These are phyloP conservation scores for Atta colombica DNA, from an alignment of 1,140 invertebrate genomes.

Conservation along the genomic window DNA sequence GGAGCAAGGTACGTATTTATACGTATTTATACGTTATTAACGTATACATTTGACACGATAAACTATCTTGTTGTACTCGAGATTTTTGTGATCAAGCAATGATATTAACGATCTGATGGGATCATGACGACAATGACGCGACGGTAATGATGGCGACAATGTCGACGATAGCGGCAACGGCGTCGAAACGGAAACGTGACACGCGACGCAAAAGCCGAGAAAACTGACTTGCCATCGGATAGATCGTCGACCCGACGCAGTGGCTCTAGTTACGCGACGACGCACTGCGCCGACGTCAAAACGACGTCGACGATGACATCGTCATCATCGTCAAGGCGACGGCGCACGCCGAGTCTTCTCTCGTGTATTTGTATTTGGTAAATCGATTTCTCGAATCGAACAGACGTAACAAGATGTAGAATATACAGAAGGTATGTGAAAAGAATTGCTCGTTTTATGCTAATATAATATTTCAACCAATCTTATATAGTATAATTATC, in stretches of 20 bases:
- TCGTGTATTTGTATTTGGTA: slow-evolving; percentile 28
- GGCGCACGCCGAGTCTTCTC: slow-evolving; percentile 51
- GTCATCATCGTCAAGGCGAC: slow-evolving; percentile 82
- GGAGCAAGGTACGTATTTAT: background rate
- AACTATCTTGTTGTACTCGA: background rate
- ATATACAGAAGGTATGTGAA: background rate
- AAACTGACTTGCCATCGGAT: slow-evolving; percentile 79
- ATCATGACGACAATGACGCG: background rate
- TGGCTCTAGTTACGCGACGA: slow-evolving; percentile 69
- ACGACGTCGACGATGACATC: slow-evolving; percentile 53
- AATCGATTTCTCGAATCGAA: slow-evolving; percentile 80
- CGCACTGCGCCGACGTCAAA: slow-evolving; percentile 75
- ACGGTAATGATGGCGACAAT: background rate
- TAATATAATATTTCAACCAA: background rate
- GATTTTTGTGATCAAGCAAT: background rate
- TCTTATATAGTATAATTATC: background rate
- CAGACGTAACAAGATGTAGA: slow-evolving; percentile 7
- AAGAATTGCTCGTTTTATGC: too few species aligned
- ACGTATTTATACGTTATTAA: background rate
- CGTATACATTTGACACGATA: background rate
- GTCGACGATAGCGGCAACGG: background rate
- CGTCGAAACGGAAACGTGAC: slow-evolving; percentile 22
- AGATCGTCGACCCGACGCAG: slow-evolving; percentile 75
- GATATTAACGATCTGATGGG: slow-evolving; percentile 8
- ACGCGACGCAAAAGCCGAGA: slow-evolving; percentile 73